Evolutionary conservation across 2,113 vertebrate species (phyloP).

Genomic region (Gasterosteus aculeatus): DNA sequence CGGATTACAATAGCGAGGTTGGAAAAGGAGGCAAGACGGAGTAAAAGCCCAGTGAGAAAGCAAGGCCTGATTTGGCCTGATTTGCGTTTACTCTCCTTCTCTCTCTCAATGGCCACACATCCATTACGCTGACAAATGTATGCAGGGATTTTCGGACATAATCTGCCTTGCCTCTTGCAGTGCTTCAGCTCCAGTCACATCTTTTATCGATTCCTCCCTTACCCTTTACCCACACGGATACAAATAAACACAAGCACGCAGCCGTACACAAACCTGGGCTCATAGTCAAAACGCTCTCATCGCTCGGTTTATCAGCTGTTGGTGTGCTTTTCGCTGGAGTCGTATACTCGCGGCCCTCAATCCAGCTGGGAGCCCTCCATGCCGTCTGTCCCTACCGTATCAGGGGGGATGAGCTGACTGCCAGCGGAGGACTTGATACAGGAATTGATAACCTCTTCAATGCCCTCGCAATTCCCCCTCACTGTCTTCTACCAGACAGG

Average conservation of each 20-base stretch:
- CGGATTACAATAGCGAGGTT: constrained; percentile 47
- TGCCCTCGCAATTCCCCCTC: constrained; percentile 61
- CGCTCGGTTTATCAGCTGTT: constrained; percentile 32
- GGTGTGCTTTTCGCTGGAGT: constrained; percentile 21
- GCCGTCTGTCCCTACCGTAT: constrained; percentile 43
- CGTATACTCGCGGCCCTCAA: constrained; percentile 6
- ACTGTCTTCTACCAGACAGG: constrained; percentile 55
- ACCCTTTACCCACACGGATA: not conserved
- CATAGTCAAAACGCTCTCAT: constrained; percentile 25
- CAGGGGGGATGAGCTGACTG: constrained; percentile 57
- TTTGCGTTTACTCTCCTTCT: constrained; percentile 15
- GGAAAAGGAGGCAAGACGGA: constrained; percentile 30
- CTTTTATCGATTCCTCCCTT: constrained; percentile 25
- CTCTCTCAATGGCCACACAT: constrained; percentile 21
- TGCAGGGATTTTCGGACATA: constrained; percentile 49
- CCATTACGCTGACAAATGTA: constrained; percentile 52
- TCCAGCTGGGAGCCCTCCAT: constrained; percentile 49
- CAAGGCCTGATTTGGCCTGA: constrained; percentile 22
- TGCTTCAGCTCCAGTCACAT: constrained; percentile 23
- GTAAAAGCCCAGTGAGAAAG: constrained; percentile 56
- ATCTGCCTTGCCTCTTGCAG: constrained; percentile 46
- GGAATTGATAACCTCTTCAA: constrained; percentile 60
- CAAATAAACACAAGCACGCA: constrained; percentile 24
- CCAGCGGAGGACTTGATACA: constrained; percentile 47
- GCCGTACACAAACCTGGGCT: constrained; percentile 17